A percentile compares a stretch with the other conserved stretches of the same genome.
These are phyloP conservation scores for Megaceryle torquata DNA, from an alignment of 2,113 vertebrate species.

Conservation along the genomic window DNA sequence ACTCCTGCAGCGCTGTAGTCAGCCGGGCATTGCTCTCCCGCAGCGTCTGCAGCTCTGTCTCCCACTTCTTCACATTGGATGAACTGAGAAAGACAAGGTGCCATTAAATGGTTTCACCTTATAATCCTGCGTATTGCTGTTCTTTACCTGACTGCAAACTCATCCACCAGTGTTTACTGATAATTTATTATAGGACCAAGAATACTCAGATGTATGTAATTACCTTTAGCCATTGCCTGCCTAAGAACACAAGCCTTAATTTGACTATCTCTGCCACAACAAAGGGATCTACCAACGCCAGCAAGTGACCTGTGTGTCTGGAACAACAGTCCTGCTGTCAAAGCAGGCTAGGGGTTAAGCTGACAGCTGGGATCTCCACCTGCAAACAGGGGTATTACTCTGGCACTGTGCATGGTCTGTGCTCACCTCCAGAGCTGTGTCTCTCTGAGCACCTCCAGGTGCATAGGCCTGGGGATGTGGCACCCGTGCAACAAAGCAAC, in stretches of 20 bases:
- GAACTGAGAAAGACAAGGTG: conserved; percentile 71
- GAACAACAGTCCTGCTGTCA: not conserved
- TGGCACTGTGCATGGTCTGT: fast-evolving
- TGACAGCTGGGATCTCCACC: not conserved
- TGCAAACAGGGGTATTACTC: not conserved
- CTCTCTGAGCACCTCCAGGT: not conserved
- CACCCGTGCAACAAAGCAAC: not conserved
- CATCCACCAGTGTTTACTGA: fast-evolving
- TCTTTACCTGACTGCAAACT: not conserved
- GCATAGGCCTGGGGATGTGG: not conserved
- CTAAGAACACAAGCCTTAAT: not conserved
- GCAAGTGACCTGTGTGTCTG: not conserved
- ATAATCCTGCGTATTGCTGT: fast-evolving
- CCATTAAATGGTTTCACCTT: not conserved
- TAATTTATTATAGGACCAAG: not conserved
- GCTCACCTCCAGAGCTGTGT: not conserved
- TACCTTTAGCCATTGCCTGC: not conserved
- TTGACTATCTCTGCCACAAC: not conserved
- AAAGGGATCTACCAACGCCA: not conserved
- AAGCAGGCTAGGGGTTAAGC: not conserved
- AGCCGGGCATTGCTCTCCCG: conserved; percentile 90
- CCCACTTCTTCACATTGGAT: conserved; percentile 91
- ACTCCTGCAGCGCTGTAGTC: conserved; percentile 87
- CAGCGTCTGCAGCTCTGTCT: conserved; percentile 90
- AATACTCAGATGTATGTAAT: not conserved